phyloP scores from a whole-genome alignment of 2,888 invertebrate species.

The Drosophila birchii region DNA sequence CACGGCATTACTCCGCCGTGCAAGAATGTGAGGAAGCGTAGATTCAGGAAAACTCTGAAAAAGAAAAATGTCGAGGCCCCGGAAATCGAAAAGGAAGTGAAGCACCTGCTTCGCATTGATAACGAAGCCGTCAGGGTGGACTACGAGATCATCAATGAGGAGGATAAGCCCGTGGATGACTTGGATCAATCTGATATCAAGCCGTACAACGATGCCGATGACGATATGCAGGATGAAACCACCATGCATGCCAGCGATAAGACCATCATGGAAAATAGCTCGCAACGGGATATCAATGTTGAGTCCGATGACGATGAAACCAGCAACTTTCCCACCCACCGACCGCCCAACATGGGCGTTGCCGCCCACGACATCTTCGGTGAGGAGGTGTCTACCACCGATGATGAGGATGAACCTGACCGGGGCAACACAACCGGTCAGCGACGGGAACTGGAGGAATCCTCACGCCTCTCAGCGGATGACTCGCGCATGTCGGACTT shows the following conservation, averaged over 20 bases:
- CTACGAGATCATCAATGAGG: slow-evolving; percentile 95
- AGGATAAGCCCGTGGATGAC: slow-evolving; percentile 86
- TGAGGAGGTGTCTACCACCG: slow-evolving; percentile 95
- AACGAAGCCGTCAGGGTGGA: slow-evolving; percentile 95
- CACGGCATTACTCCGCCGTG: slow-evolving; percentile 98
- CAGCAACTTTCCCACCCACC: slow-evolving; percentile 62
- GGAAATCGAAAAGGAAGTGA: slow-evolving; percentile 99
- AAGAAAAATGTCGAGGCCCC: slow-evolving; percentile 99
- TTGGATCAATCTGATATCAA: slow-evolving; percentile 71
- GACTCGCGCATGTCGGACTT: slow-evolving; percentile 91
- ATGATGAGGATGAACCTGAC: slow-evolving; percentile 90
- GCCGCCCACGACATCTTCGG: slow-evolving; percentile 96
- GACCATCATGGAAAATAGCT: slow-evolving; percentile 66
- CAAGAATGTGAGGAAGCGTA: slow-evolving; percentile 96
- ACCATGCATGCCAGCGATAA: slow-evolving; percentile 72
- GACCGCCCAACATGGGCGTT: slow-evolving; percentile 83
- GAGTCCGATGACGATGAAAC: slow-evolving; percentile 83
- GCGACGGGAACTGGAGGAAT: slow-evolving; percentile 90
- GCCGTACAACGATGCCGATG: slow-evolving; percentile 77
- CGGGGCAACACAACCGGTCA: slow-evolving; percentile 80
- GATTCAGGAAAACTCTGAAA: slow-evolving; percentile 97
- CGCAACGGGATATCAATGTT: slow-evolving; percentile 82
- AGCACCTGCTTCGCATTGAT: slow-evolving; percentile 94
- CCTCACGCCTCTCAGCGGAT: slow-evolving; percentile 89
- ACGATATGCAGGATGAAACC: slow-evolving; percentile 79